phyloP scores from a whole-genome alignment of 2,797 vertebrate species.

The Protosalanx chinensis region DNA sequence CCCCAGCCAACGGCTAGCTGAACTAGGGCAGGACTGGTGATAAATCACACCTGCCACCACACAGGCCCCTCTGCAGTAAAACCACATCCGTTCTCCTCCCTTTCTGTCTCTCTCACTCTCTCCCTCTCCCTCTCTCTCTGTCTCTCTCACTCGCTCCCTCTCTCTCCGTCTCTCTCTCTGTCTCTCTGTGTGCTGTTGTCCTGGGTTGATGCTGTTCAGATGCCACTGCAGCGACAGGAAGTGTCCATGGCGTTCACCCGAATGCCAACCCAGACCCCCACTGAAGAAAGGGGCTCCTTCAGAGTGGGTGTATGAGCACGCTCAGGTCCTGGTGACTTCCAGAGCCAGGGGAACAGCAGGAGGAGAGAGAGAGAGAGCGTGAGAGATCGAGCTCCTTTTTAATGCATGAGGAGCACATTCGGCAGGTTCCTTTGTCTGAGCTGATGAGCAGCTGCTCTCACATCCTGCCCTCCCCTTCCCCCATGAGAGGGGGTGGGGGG shows the following conservation, averaged over 20 bases:
- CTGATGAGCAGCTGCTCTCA: conserved; percentile 73
- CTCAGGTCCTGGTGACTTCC: conserved; percentile 8
- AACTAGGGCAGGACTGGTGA: conserved; percentile 58
- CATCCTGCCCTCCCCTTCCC: conserved; percentile 62
- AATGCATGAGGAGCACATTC: conserved; percentile 64
- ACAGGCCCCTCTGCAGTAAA: conserved; percentile 54
- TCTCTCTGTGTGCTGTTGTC: not conserved
- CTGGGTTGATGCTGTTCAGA: not conserved
- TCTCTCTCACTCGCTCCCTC: not conserved
- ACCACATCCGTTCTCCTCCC: conserved; percentile 35
- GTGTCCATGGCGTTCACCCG: too few species aligned
- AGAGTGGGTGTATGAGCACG: not conserved
- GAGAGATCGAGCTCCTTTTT: conserved; percentile 55
- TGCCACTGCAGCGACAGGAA: too few species aligned
- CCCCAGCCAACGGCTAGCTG: conserved; percentile 35
- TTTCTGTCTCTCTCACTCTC: conserved; percentile 15
- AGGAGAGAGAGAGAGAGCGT: conserved; percentile 19
- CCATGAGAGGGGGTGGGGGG: conserved; percentile 29
- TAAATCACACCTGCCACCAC: conserved; percentile 68
- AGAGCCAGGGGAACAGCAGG: not conserved
- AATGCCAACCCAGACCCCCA: too few species aligned
- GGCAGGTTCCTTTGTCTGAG: conserved; percentile 75
- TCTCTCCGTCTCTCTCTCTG: conserved; percentile 2
- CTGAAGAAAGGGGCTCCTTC: not conserved
- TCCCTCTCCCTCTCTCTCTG: not conserved